A percentile compares a stretch with the other conserved stretches of the same genome.
These are phyloP conservation scores for Chironomus riparius DNA, from an alignment of 2,888 invertebrate species.

Conservation along the genomic window DNA sequence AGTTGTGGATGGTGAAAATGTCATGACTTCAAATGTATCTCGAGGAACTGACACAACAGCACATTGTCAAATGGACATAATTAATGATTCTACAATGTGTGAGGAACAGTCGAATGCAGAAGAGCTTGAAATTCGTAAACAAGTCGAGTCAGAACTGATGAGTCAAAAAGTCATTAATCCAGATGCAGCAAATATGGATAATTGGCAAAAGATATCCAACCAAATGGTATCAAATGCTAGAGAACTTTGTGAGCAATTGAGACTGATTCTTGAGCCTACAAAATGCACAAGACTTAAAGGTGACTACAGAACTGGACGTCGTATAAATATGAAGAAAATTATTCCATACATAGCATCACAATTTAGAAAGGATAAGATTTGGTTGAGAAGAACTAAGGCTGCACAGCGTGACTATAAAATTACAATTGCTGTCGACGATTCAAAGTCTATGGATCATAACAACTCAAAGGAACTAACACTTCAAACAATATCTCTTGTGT, in stretches of 20 bases:
- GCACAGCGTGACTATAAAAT: constrained; percentile 95
- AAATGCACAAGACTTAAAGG: constrained; percentile 85
- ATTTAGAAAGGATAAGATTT: constrained; percentile 98
- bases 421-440: constrained; percentile 93
- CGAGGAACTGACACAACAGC: constrained; percentile 66
- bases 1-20: constrained; percentile 66
- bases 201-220: constrained; percentile 40
- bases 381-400: constrained; percentile 91
- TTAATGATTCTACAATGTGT: constrained; percentile 33
- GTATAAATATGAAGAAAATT: constrained; percentile 96
- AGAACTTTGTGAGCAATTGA: constrained; percentile 84
- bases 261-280: constrained; percentile 92
- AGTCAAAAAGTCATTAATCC: constrained; percentile 34
- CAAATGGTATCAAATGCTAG: constrained; percentile 54
- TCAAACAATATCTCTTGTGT: constrained; percentile 87
- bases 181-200: constrained; percentile 37
- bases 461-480: constrained; percentile 85
- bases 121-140: constrained; percentile 36
- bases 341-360: constrained; percentile 98
- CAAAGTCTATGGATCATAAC: constrained; percentile 81
- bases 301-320: constrained; percentile 91
- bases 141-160: constrained; percentile 37
- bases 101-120: constrained; percentile 36
- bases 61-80: constrained; percentile 52
- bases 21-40: constrained; percentile 55